Percentiles rank a stretch among this genome's conserved stretches.
Evolutionary conservation across 2,113 vertebrate species (phyloP).

Genomic region (Monarcha castaneiventris): DNA sequence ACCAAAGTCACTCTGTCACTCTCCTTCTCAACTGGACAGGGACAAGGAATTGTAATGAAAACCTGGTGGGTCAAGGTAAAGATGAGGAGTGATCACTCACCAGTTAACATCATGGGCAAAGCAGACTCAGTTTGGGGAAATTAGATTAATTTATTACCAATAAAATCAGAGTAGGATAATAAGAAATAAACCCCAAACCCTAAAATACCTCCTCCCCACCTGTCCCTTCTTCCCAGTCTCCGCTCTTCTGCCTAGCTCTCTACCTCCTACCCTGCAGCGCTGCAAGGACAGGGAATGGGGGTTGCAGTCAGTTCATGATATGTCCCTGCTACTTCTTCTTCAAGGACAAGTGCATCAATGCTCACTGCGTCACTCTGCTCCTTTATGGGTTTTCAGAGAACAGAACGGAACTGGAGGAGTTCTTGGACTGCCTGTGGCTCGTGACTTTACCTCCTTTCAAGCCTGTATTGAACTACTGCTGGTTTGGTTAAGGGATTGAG

Average conservation of each 20-base stretch:
- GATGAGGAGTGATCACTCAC: background rate
- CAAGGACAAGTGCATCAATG: background rate
- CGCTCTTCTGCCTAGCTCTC: accelerated
- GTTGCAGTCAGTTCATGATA: background rate
- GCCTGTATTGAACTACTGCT: background rate
- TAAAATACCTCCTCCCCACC: background rate
- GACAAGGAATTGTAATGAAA: background rate
- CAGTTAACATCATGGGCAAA: background rate
- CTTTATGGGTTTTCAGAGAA: background rate
- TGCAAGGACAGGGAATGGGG: no score
- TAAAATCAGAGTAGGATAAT: background rate
- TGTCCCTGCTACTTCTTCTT: background rate
- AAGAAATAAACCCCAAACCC: background rate
- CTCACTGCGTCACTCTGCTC: background rate
- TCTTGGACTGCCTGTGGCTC: background rate
- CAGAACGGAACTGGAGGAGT: background rate
- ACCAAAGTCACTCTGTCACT: background rate
- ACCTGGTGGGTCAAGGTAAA: background rate
- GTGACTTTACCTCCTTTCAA: background rate
- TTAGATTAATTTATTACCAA: background rate
- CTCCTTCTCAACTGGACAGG: background rate
- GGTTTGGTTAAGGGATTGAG: background rate
- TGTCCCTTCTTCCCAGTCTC: background rate
- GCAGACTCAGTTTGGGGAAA: background rate
- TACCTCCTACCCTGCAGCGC: background rate